These are phyloP conservation scores for Naso thynnoides DNA, from an alignment of 2,797 vertebrate genomes.

Conservation along the genomic window DNA sequence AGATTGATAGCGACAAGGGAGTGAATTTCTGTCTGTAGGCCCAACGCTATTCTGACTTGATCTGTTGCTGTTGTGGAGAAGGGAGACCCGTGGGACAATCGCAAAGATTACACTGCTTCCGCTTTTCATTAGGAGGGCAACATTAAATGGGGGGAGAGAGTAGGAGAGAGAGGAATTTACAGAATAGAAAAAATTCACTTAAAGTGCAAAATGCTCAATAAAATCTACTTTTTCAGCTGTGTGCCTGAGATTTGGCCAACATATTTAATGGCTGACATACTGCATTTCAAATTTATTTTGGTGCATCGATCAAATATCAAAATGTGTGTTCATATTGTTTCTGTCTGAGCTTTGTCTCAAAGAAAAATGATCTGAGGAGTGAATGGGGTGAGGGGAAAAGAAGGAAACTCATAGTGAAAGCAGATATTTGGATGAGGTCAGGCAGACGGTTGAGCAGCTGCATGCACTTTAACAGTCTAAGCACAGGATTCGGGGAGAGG, in stretches of 20 bases:
- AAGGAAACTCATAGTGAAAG: background rate
- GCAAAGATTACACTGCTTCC: conserved; percentile 77
- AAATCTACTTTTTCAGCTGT: conserved; percentile 45
- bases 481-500: conserved; percentile 58
- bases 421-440: conserved; percentile 44
- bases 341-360: background rate
- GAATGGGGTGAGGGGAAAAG: background rate
- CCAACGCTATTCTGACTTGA: conserved; percentile 73
- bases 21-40: conserved; percentile 80
- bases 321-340: conserved; percentile 1
- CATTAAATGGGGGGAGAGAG: conserved; percentile 62
- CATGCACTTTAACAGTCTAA: conserved; percentile 59
- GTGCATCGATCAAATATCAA: conserved; percentile 14
- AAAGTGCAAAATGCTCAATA: conserved; percentile 42
- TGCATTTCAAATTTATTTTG: conserved; percentile 45
- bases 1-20: conserved; percentile 82
- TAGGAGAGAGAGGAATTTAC: conserved; percentile 23
- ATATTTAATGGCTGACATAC: conserved; percentile 39
- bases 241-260: conserved; percentile 51
- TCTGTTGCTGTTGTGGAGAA: conserved; percentile 68
- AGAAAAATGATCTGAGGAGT: conserved; percentile 8
- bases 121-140: conserved; percentile 72
- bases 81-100: conserved; percentile 64
- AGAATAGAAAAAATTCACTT: conserved; percentile 44
- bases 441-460: conserved; percentile 50